Percentiles rank a stretch among this genome's conserved stretches.
Conservation (phyloP, 2,888 invertebrate species). For the Ctena decussata region DNA sequence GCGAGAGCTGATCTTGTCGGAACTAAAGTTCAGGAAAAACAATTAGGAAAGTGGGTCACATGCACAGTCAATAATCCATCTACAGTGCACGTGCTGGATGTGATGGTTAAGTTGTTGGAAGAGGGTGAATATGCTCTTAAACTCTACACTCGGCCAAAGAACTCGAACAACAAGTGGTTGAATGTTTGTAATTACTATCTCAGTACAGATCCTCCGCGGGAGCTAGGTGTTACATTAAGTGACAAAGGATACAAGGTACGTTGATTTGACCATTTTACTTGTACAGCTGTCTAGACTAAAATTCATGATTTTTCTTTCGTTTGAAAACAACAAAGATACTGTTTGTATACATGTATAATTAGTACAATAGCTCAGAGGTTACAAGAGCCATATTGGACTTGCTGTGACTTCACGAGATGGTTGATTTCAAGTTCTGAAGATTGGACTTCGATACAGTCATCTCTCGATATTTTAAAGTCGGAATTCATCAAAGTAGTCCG, state of each 20-base stretch:
- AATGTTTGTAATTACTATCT: conserved; percentile 64
- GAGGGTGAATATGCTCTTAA: conserved; percentile 63
- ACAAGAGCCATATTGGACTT: no score
- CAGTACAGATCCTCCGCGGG: conserved; percentile 58
- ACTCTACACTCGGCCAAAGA: conserved; percentile 30
- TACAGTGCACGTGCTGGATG: conserved; percentile 43
- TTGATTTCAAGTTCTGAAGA: no score
- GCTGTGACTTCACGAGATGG: no score
- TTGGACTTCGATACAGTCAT: no score
- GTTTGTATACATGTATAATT: no score
- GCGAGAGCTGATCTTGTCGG: conserved; percentile 43
- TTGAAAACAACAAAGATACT: no score
- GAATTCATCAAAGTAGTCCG: no score
- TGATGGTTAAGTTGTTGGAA: conserved; percentile 37
- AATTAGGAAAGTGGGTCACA: conserved; percentile 46
- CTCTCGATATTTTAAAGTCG: no score
- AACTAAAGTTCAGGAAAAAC: conserved; percentile 26
- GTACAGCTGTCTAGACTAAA: no score
- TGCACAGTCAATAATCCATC: conserved; percentile 59
- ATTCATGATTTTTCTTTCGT: no score
- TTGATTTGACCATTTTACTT: no score
- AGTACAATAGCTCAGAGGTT: no score
- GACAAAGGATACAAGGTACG: conserved; percentile 61
- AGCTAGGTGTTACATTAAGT: conserved; percentile 32
- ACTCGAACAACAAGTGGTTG: conserved; percentile 18